Base-by-base conservation (phyloP, 2,797 vertebrate genomes). In the Tragopan temminckii region DNA sequence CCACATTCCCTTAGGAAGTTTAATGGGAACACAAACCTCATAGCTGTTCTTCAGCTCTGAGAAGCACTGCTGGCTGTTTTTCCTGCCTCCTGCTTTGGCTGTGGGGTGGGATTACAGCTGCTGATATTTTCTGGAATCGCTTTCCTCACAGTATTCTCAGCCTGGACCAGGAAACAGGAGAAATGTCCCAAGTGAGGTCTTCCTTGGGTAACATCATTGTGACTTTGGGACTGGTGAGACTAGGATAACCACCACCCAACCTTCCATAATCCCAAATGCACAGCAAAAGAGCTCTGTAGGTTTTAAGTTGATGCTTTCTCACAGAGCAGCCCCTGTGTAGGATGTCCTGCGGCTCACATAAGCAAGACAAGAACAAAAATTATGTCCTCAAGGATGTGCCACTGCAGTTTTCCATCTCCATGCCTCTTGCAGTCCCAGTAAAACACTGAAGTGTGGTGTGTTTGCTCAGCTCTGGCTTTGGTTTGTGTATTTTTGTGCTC, bases 251-350 rank as follows among this genome's bases (percentile, higher is more conserved):
- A 48, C n/a, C 46, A 43, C n/a, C 80, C 9, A 5, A 31, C 16
- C 20, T 19, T 61, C 68, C 36, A 0, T 0, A 0, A 29, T 35
- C 50, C 75, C 2, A 3, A 61, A 21, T 2, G 7, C 17, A 2
- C 1, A 27, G 27, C 5, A 7, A 3, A 3, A 63, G 35, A 57
- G 9, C 31, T 19, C 55, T 35, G 33, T 3, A 3, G 3, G 1
- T 1, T 25, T 10, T 24, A 27, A 48, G 33, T 33, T 70, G 0
- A 0, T 21, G 1, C 31, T 67, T 14, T 6, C 58, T 67, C 31
- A 3, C 14, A 4, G 45, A 12, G 89, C 62, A 80, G 14, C 25
- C 14, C 52, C 27, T 17, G 19, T 12, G 50, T 16, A 24, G 71
- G 7, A 4, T 36, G 36, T 35, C n/a, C 58, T 31, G 9, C 17